These are phyloP conservation scores for Phalacrocorax carbo DNA, from an alignment of 2,113 vertebrate genomes.

Conservation along the genomic window DNA sequence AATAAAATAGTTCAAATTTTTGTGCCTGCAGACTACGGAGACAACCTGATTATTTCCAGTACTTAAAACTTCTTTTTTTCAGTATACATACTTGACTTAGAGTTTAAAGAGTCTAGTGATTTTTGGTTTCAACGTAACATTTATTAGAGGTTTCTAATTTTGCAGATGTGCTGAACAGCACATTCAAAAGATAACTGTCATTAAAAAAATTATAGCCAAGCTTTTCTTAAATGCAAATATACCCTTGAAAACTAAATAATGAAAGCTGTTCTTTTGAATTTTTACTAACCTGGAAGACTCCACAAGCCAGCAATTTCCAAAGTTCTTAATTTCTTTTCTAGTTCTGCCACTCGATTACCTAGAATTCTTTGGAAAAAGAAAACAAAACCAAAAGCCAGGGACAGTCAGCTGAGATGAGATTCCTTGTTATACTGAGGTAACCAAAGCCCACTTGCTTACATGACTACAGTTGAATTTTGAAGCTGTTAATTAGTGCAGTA, in stretches of 20 bases:
- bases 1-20: background rate
- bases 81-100: background rate
- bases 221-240: background rate
- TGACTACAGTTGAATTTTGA: background rate
- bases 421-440: background rate
- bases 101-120: background rate
- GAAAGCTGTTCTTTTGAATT: background rate
- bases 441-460: background rate
- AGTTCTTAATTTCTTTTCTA: slow-evolving; percentile 94
- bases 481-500: background rate
- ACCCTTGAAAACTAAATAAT: background rate
- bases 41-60: background rate
- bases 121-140: background rate
- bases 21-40: background rate
- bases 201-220: background rate
- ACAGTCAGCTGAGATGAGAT: background rate
- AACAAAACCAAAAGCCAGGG: background rate
- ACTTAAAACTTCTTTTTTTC: background rate
- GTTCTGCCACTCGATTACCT: slow-evolving; percentile 90
- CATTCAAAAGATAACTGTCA: background rate
- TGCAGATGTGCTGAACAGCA: background rate
- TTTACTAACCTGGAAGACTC: slow-evolving; percentile 91
- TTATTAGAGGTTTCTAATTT: background rate
- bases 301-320: slow-evolving; percentile 95
- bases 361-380: slow-evolving; percentile 81